These are phyloP conservation scores for Pomacea canaliculata DNA, from an alignment of 2,888 invertebrate species.

Conservation along the genomic window DNA sequence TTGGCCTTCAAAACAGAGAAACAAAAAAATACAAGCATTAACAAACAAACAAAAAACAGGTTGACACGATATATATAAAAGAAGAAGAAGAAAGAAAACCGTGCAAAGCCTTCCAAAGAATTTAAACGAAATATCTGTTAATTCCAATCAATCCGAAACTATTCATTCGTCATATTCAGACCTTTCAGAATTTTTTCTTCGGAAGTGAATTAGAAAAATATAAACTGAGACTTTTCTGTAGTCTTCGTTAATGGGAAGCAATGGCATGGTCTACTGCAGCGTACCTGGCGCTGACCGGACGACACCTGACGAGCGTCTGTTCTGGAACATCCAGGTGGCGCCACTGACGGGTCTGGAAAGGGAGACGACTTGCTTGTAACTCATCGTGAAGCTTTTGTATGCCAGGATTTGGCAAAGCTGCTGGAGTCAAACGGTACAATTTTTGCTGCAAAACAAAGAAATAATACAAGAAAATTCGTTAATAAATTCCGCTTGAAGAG, in stretches of 20 bases:
- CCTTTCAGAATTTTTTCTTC: too few species aligned
- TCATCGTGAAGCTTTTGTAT: slow-evolving; percentile 49
- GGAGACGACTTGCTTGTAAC: slow-evolving; percentile 55
- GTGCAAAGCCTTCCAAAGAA: too few species aligned
- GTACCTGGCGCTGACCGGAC: slow-evolving; percentile 43
- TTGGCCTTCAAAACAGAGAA: slow-evolving; percentile 39
- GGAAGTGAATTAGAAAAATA: not conserved
- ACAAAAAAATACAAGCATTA: not conserved
- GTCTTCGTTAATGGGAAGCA: too few species aligned
- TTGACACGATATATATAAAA: too few species aligned
- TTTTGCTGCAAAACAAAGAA: slow-evolving; percentile 37
- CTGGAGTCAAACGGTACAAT: slow-evolving; percentile 37
- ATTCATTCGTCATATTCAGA: too few species aligned
- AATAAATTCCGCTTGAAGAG: too few species aligned
- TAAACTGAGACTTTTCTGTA: too few species aligned
- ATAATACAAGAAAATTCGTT: too few species aligned
- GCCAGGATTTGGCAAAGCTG: slow-evolving; percentile 38
- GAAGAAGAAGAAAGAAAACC: too few species aligned
- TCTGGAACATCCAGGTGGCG: slow-evolving; percentile 41
- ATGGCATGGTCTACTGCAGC: too few species aligned
- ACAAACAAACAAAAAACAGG: not conserved
- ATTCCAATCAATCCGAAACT: too few species aligned
- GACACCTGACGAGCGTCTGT: slow-evolving; percentile 43
- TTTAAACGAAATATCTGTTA: too few species aligned
- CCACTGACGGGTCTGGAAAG: slow-evolving; percentile 57